Base-by-base conservation (phyloP, 2,113 vertebrate genomes). In the Hystrix brachyura region DNA sequence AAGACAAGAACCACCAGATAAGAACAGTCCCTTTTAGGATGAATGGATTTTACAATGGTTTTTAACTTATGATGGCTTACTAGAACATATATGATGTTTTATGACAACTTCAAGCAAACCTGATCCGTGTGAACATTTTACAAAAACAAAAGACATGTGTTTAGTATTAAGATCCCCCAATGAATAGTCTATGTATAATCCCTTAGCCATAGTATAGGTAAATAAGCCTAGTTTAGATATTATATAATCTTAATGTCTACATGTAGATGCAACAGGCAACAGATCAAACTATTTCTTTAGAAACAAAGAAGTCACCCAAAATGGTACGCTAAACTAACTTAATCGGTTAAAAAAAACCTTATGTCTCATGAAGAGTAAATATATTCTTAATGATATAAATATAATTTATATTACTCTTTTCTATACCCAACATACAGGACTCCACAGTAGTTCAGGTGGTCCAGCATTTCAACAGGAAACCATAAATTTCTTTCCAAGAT, bases 201-300 rank as follows among this genome's bases (percentile, higher is more conserved):
- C 43, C 60, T 46, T 38, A 87, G 2, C 27, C 43, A n/a, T 18
- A 6, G 23, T 23, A 67, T 0, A 90, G n/a, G 11, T 29, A 84
- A 48, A 91, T 38, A 86, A 55, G 14, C 17, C 19, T 38, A 78
- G 19, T 94, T 95, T 95, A 48, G 12, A 92, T 83, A 80, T 34
- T 62, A 21, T 55, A 71, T 38, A 92, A 96, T 65, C 38, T 90
- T 76, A 87, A 53, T 15, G 59, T 79, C 25, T 64, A 62, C 46
- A 48, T 51, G 62, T 7, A 87, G 8, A 78, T 59, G 17, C 21
- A 95, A 74, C 8, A 95, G 53, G 23, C 62, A 93, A 86, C 19
- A 89, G 29, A 89, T 23, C 82, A 43, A 92, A 84, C 48, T 79
- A 85, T 14, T 51, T 87, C 14, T 72, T 51, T 27, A 14, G 4